phyloP scores from a whole-genome alignment of 1,140 invertebrate genomes.

The Orussus abietinus region DNA sequence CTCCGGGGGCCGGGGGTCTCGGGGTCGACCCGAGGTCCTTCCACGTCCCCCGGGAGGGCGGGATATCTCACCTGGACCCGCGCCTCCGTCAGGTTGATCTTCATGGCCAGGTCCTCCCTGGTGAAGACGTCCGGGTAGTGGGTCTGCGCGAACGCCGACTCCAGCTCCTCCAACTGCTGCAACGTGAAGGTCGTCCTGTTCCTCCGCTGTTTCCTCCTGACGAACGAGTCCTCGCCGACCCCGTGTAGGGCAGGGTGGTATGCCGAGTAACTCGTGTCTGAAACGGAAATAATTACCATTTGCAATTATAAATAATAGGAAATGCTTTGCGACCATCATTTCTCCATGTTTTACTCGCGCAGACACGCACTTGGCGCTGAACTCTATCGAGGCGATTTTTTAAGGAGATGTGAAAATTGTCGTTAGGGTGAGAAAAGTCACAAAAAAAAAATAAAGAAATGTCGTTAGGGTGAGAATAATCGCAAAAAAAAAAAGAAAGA shows the following conservation, averaged over 20 bases:
- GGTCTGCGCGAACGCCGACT: conserved; percentile 95
- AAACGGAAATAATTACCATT: conserved; percentile 44
- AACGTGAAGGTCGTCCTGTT: conserved; percentile 96
- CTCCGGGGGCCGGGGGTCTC: conserved; percentile 30
- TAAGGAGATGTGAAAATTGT: no score
- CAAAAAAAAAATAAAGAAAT: no score
- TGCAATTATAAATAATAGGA: no score
- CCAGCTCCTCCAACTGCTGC: conserved; percentile 92
- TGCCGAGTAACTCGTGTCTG: conserved; percentile 81
- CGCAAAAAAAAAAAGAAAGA: no score
- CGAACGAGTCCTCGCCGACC: conserved; percentile 85
- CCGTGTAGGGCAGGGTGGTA: conserved; percentile 88
- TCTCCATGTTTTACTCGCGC: no score
- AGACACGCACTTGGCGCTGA: no score
- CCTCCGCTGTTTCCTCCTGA: conserved; percentile 88
- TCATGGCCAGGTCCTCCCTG: conserved; percentile 95
- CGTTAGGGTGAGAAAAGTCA: no score
- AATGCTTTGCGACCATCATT: no score
- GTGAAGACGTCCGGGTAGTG: conserved; percentile 99
- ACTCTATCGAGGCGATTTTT: no score
- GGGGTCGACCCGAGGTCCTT: conserved; percentile 8
- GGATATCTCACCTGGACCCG: conserved; percentile 80
- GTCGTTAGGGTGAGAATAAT: no score
- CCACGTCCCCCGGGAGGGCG: conserved; percentile 5
- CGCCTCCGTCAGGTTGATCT: conserved; percentile 96